Conservation (phyloP, 2,888 invertebrate genomes). For the Ferdinandea cuprea region DNA sequence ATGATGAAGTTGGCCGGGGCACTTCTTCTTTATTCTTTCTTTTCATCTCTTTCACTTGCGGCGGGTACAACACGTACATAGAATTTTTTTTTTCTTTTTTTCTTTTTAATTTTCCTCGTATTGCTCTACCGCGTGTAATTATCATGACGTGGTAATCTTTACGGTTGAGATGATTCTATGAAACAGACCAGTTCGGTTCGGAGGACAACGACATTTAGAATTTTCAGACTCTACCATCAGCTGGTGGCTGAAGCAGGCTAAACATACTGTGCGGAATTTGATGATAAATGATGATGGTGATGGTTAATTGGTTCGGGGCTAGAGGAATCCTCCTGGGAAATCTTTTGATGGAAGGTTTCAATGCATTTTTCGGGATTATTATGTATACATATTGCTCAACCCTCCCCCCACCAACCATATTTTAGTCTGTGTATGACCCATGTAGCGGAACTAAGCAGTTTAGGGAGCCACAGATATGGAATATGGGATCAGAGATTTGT, state of each 20-base stretch:
- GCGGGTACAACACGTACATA: not conserved
- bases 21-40: conserved; percentile 65
- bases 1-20: conserved; percentile 59
- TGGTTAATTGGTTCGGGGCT: conserved; percentile 46
- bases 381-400: too few relatives aligned
- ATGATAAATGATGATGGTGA: conserved; percentile 48
- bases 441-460: conserved; percentile 51
- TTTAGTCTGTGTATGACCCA: not conserved
- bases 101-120: conserved; percentile 19
- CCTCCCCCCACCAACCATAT: not conserved
- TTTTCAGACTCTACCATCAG: conserved; percentile 18
- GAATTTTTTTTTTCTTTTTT: conserved; percentile 6
- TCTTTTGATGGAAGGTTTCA: conserved; percentile 26
- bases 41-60: conserved; percentile 64
- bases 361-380: conserved; percentile 31
- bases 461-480: conserved; percentile 47
- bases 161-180: conserved; percentile 72
- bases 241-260: conserved; percentile 7
- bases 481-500: conserved; percentile 22
- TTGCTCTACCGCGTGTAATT: conserved; percentile 74
- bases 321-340: conserved; percentile 43
- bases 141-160: conserved; percentile 80
- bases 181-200: conserved; percentile 35
- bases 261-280: not conserved
- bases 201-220: conserved; percentile 39